Evolutionary conservation across 2,888 invertebrate species (phyloP), one percentile per base, ranked within the genome.

Genomic region (Phyto melanocephala): DNA sequence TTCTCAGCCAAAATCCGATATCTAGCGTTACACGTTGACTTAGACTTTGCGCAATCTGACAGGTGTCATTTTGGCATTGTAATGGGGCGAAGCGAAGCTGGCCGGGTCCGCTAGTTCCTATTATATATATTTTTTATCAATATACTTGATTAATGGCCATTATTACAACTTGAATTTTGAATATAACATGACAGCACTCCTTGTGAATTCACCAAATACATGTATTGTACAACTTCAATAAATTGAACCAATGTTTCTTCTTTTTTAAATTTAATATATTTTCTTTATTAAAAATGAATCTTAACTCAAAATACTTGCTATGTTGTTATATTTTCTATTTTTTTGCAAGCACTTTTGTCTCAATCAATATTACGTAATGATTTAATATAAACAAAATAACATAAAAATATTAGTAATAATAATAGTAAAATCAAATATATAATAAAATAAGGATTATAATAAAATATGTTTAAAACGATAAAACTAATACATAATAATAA

Each of bases 261-360:
- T 74, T 20, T 42, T 68, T 68, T 56, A 28, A 28, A 28, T 28
- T 28, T 28, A 28, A 5, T 70, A 50, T 40, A 1, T 42, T 70
- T 58, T n/a, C 6, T 74, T 82, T 79, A 82, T 82, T 82, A 67
- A 67, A 68, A 82, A 79, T 75, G 37, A 75, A 79, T 71, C 7
- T 24, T 60, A 71, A 47, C 37, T 54, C n/a, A 75, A 79, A 76
- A 62, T 56, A 76, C 82, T 82, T 67, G 79, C 82, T 68, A 62
- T 58, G 50, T 70, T 37, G 47, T 72, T 80, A 68, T 68, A 17
- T 76, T 74, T 47, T 70, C 35, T 24, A n/a, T n/a, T n/a, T 15
- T 74, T 63, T 75, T 42, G 75, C 79, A 82, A 79, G 75, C 79
- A 70, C 58, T 67, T 79, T 50, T 78, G 45, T 71, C 71, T 54